phyloP scores from a whole-genome alignment of 2,113 vertebrate genomes.

The Tachysurus fulvidraco region DNA sequence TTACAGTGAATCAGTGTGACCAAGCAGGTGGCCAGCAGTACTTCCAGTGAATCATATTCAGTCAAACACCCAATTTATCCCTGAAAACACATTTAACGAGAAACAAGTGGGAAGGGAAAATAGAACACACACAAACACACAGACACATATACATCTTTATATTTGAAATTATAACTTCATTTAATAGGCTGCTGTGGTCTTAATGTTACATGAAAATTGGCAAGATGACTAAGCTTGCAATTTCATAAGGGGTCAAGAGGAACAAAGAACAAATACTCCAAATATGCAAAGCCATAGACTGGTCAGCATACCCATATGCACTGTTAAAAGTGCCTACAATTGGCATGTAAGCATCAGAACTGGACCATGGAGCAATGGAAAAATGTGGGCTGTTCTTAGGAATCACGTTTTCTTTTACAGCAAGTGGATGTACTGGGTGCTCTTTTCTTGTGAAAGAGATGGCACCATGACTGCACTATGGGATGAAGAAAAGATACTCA shows the following conservation, averaged over 20 bases:
- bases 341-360: too few species aligned
- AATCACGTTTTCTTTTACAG: too few species aligned
- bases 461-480: too few species aligned
- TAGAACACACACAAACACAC: slow-evolving; percentile 41
- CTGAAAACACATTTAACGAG: slow-evolving; percentile 70
- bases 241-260: neutral
- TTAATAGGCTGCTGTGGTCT: slow-evolving; percentile 14
- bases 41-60: slow-evolving; percentile 74
- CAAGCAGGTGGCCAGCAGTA: slow-evolving; percentile 67
- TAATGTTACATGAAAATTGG: slow-evolving; percentile 36
- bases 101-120: slow-evolving; percentile 18
- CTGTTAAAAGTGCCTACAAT: too few species aligned
- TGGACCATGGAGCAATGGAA: too few species aligned
- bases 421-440: too few species aligned
- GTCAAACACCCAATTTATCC: slow-evolving; percentile 77
- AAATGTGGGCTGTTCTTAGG: too few species aligned
- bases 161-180: slow-evolving; percentile 7
- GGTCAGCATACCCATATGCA: too few species aligned
- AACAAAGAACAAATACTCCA: neutral
- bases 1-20: slow-evolving; percentile 74
- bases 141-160: neutral
- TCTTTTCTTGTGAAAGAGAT: too few species aligned
- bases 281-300: too few species aligned
- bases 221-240: neutral
- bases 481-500: too few species aligned